Evolutionary conservation across 2,888 invertebrate species (phyloP), one percentile per base, ranked within the genome.

Genomic region (Tricholauxania praeusta): DNA sequence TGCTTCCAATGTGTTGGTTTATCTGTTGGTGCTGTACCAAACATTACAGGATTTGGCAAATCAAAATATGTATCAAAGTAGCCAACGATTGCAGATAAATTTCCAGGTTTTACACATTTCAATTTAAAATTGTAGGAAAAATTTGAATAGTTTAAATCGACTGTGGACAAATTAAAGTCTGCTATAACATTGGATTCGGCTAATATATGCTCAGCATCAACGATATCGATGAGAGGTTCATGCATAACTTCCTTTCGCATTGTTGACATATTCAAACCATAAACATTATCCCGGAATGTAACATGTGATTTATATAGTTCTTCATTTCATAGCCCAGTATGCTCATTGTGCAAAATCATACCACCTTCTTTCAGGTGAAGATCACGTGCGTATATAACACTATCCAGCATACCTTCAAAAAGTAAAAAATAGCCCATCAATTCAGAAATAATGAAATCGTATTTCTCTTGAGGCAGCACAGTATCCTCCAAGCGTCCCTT

Each of bases 361-460:
- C 98, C 98, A 74, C 80, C 93, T 47, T 91, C 89, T 70, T 90
- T 91, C 10, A 98, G 89, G 85, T 92, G 94, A 79, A 92, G 91
- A 80, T 98, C 93, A 81, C 97, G 90, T 0, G 96, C 96, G 86
- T 93, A 94, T 77, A 99, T 92, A 14, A 98, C 93, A 84, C 96
- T 96, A 83, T 98, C 97, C 74, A 98, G 86, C 98, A 99, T 99
- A 60, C 96, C 97, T 89, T 99, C 98, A 86, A 96, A 98, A 2
- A 98, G 88, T 55, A 99, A 89, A 85, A 98, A 98, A 86, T 99
- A 99, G 1, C 98, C 98, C 98, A 99, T 99, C 97, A 98, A 99
- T 87, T 99, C 98, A 0, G 98, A 98, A 4, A 99, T 92, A 78
- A 99, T 96, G 7, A 97, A 91, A 86, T 99, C 98, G 52, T 94